These are phyloP conservation scores for Chaetops frenatus DNA, from an alignment of 2,113 vertebrate species.

Conservation along the genomic window DNA sequence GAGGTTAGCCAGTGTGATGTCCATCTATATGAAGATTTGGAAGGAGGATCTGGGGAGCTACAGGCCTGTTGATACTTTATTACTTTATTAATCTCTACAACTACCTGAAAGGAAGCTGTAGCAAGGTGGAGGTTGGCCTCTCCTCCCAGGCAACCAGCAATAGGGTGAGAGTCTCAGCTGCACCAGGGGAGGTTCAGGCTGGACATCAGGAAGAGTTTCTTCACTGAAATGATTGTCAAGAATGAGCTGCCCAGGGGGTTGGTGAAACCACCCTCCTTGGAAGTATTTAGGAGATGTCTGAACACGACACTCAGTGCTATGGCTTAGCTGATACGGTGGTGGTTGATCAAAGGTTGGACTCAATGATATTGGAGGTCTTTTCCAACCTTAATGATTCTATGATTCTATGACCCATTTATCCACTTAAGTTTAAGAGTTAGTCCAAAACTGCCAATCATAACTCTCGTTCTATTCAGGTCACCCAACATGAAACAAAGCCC, in stretches of 20 bases:
- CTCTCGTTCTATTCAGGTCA: not conserved
- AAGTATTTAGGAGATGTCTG: not conserved
- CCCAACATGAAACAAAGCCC: not conserved
- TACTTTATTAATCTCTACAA: not conserved
- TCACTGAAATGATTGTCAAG: not conserved
- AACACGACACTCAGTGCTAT: not conserved
- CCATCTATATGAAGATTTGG: not conserved
- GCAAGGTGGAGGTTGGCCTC: not conserved
- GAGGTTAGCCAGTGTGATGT: not conserved
- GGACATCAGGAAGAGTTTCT: not conserved
- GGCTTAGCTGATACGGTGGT: not conserved
- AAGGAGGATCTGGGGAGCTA: not conserved
- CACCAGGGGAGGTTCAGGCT: not conserved
- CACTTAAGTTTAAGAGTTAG: not conserved
- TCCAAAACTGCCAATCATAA: not conserved
- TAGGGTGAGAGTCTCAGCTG: not conserved
- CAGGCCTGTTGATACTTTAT: not conserved
- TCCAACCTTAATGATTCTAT: not conserved
- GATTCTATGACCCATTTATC: not conserved
- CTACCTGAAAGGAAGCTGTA: not conserved
- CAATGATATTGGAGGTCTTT: accelerated
- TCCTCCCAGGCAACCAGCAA: not conserved
- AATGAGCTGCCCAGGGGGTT: not conserved
- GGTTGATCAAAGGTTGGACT: not conserved
- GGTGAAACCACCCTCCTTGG: not conserved